Percentiles rank a stretch among this genome's conserved stretches.
Conservation (phyloP, 2,888 invertebrate genomes). For the Aproaerema taeniolella region DNA sequence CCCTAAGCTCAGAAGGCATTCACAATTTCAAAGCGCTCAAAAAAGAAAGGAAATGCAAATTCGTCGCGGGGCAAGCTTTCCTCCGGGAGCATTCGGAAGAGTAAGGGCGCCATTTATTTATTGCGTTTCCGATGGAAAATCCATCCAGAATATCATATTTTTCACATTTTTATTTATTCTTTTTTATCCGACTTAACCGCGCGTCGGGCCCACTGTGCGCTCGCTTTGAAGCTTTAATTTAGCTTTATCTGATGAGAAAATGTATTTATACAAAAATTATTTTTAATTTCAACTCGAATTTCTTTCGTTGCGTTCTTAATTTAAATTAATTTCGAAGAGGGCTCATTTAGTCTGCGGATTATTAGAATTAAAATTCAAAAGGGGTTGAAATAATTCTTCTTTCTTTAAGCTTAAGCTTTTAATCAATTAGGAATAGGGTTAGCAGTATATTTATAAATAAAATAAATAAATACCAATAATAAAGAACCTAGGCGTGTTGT, state of each 20-base stretch:
- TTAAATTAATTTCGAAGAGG: slow-evolving; percentile 1
- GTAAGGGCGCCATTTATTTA: slow-evolving; percentile 12
- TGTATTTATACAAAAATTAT: slow-evolving; percentile 20
- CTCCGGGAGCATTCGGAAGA: slow-evolving; percentile 28
- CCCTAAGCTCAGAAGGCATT: slow-evolving; percentile 37
- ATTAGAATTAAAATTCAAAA: not conserved
- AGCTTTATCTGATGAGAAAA: slow-evolving; percentile 12
- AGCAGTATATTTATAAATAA: too few relatives aligned
- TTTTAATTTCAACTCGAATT: not conserved
- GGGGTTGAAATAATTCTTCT: too few relatives aligned
- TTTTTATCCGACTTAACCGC: slow-evolving; percentile 10
- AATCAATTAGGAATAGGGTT: too few relatives aligned
- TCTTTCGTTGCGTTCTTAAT: not conserved
- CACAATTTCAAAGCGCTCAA: slow-evolving; percentile 32
- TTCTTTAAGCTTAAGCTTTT: too few relatives aligned
- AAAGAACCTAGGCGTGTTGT: too few relatives aligned
- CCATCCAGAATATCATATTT: not conserved
- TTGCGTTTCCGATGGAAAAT: slow-evolving; percentile 12
- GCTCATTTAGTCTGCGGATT: not conserved
- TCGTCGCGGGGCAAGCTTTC: slow-evolving; percentile 33
- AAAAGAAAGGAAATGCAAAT: slow-evolving; percentile 35
- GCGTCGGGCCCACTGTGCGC: slow-evolving; percentile 16
- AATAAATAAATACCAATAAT: too few relatives aligned
- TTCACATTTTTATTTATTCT: too few relatives aligned
- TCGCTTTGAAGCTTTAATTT: slow-evolving; percentile 5